These are phyloP conservation scores for Ophonus ardosiacus DNA, from an alignment of 2,888 invertebrate genomes.

Conservation along the genomic window DNA sequence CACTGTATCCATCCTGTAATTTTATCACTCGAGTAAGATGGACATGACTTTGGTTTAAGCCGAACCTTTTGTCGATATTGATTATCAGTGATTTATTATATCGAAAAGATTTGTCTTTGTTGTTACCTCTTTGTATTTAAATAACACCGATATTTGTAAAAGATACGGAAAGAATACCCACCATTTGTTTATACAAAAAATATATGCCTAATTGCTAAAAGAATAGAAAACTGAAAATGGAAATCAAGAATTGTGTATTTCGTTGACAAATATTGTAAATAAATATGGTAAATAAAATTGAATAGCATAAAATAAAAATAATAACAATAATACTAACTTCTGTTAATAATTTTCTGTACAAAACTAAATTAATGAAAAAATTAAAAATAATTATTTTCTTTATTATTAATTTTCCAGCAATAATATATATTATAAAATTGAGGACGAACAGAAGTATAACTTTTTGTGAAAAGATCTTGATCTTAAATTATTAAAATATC, in stretches of 20 bases:
- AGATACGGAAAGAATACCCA: neutral
- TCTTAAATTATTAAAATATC: too few relatives aligned
- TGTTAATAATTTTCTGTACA: too few relatives aligned
- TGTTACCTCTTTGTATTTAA: slow-evolving; percentile 40
- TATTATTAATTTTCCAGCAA: too few relatives aligned
- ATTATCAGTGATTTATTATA: slow-evolving; percentile 54
- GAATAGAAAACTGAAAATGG: neutral
- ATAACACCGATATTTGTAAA: neutral
- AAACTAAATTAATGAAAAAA: too few relatives aligned
- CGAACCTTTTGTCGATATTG: slow-evolving; percentile 40
- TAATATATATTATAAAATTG: too few relatives aligned
- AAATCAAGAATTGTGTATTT: neutral
- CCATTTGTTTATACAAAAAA: neutral
- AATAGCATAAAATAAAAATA: too few relatives aligned
- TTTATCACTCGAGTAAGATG: slow-evolving; percentile 9
- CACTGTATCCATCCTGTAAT: neutral
- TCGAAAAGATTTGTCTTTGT: slow-evolving; percentile 22
- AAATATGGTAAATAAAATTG: too few relatives aligned
- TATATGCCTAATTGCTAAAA: slow-evolving; percentile 7
- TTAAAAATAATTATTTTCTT: too few relatives aligned
- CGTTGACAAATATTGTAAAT: too few relatives aligned
- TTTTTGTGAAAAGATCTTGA: too few relatives aligned
- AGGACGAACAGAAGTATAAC: too few relatives aligned
- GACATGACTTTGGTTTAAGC: slow-evolving; percentile 53
- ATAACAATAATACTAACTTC: too few relatives aligned